Base-by-base conservation (phyloP, 1,140 invertebrate species). In the Microplitis mediator region DNA sequence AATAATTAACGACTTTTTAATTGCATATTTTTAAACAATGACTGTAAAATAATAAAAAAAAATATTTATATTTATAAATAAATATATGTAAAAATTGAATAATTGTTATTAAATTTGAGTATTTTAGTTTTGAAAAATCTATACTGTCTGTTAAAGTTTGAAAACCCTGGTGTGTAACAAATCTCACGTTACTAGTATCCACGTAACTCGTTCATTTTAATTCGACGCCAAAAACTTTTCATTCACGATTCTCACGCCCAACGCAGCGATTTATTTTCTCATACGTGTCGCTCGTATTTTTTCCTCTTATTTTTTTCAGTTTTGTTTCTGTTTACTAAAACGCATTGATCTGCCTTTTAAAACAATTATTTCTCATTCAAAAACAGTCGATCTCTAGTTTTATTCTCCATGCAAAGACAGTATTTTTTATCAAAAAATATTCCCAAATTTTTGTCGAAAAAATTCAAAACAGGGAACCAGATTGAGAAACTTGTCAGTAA, bases 201-300 rank as follows among this genome's bases (percentile, higher is more conserved):
- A 36, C 63, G 52, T 65, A 60, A 72, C 70, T 66, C 70, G 36
- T 72, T 72, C 64, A 60, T 72, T 72, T 72, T 51, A 63, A 72
- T 72, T 72, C 70, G 70, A 72, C 70, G 52, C 32, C 36, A 32
- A 66, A 72, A 72, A 72, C 70, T 72, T 66, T 72, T 72, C 70
- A 72, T 72, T 66, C 70, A 35, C 50, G 31, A 50, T 67, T 32
- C 60, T 62, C 14, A n/a, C 58, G 67, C 45, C 16, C 70, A 62
- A 64, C 36, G 14, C 62, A 50, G 16, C 70, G 54, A 72, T 72
- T 72, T 72, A 72, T 72, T 72, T 58, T 60, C 51, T 45, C 45
- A 64, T 64, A 71, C 32, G 14, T 51, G 60, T 63, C 51, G 50
- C 54, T 39, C 51, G 35, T 51, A 45, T 62, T 50, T 70, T 60